Evolutionary conservation across 2,888 invertebrate species (phyloP), one percentile per base, ranked within the genome.

Genomic region (Andrena camellia): DNA sequence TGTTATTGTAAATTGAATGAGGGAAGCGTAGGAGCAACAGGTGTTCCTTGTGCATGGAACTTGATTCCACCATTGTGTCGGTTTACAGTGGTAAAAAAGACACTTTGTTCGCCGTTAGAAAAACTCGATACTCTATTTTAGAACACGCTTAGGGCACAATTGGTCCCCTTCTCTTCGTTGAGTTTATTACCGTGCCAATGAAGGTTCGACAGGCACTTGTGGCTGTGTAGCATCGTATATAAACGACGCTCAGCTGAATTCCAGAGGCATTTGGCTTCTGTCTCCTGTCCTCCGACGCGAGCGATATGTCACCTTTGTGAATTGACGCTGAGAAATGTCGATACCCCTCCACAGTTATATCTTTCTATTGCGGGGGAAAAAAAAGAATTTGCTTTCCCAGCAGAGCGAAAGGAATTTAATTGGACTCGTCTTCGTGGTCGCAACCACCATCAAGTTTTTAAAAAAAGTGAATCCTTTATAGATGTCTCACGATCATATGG

Each of bases 401-500:
- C 42, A 3, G 1, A 13, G 13, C 4, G 42, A 13, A 13, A 13
- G 4, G 42, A 42, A 42, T 42, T 42, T 42, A 42, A 42, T 42
- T 5, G 5, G 1, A 42, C 42, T 42, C 42, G 4, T 42, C 42
- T 5, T 17, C 42, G 42, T 5, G 4, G 42, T 42, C 17, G 42
- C 42, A 42, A 42, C 4, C 42, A 42, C 4, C 5, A 17, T 42
- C 1, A 1, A 13, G 1, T 17, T 42, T 33, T 42, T 42, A 35
- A 10, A 33, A 23, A 20, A 26, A 75, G 2, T 1, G 10, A 62
- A 62, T 57, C 26, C 1, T 59, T 81, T 68, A 5, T 62, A 91
- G 90, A 91, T 92, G 91, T 88, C 89, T 73, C 88, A 90, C 75
- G 88, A 89, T 84, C 91, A 92, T 26, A 82, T 82, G 78, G 68